phyloP scores from a whole-genome alignment of 92 coral and sea anemone species.

The Palythoa caribaeorum region DNA sequence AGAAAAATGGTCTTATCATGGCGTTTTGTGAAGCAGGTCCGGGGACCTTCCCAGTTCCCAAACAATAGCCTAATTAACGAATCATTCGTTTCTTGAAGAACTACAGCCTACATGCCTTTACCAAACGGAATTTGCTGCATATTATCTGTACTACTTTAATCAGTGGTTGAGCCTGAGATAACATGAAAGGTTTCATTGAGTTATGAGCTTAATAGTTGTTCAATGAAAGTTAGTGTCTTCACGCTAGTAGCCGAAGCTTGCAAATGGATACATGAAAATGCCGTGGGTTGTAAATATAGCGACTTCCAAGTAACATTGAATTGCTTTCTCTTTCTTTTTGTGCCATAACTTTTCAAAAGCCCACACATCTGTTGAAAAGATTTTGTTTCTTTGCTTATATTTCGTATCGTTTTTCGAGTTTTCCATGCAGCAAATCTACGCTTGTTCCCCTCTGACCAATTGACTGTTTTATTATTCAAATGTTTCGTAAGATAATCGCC shows the following conservation, averaged over 20 bases:
- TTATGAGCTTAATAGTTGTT: constrained; percentile 26
- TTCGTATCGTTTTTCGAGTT: constrained; percentile 47
- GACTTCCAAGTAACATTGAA: constrained; percentile 38
- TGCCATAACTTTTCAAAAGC: background rate
- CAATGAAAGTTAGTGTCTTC: constrained; percentile 9
- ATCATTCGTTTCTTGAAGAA: constrained; percentile 80
- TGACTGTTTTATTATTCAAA: constrained; percentile 59
- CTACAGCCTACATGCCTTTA: constrained; percentile 63
- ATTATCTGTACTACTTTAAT: constrained; percentile 46
- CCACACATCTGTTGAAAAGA: constrained; percentile 18
- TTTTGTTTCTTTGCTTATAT: constrained; percentile 22
- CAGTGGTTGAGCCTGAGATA: constrained; percentile 33
- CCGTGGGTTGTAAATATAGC: constrained; percentile 51
- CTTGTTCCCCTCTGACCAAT: constrained; percentile 40
- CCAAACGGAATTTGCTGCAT: constrained; percentile 57
- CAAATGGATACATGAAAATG: constrained; percentile 73
- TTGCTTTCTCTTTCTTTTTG: constrained; percentile 31
- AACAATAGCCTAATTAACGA: constrained; percentile 93
- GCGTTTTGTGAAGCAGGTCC: constrained; percentile 84
- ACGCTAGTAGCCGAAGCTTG: constrained; percentile 40
- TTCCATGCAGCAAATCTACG: constrained; percentile 47
- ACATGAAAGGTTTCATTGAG: constrained; percentile 23
- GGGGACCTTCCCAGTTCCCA: constrained; percentile 76
- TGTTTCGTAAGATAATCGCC: constrained; percentile 66
- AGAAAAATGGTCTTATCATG: constrained; percentile 67